Evolutionary conservation across 2,888 invertebrate species (phyloP), one percentile per base, ranked within the genome.

Genomic region (Macrosoma leucophasiata): DNA sequence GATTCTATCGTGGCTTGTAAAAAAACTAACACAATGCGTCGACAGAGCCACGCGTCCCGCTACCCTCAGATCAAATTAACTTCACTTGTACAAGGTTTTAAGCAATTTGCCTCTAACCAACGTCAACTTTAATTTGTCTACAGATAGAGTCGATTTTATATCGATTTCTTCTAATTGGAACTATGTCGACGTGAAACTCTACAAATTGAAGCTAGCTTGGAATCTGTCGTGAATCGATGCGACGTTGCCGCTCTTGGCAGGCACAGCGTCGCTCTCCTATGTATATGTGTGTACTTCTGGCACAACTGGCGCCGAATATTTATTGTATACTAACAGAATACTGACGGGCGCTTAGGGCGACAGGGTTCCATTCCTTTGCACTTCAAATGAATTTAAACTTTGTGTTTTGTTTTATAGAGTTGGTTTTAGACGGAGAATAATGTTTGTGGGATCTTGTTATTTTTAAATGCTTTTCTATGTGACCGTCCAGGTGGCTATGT

Each of bases 251-350:
- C 58, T 74, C 77, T 70, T 68, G 52, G 64, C 71, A 62, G 47
- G 67, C 58, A 62, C 75, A 63, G 64, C 75, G 71, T 63, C 60
- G 69, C 66, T 65, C 58, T 62, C 59, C 70, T 82, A 79, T 82
- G 77, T 82, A 79, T 82, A 78, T 73, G 78, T 79, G 78, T 81
- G 78, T 67, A 62, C 62, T 73, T 65, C 67, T 68, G 73, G 71
- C 74, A 79, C 82, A 81, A 84, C 82, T 82, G 82, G 78, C 84
- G 78, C 82, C 79, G 79, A 81, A 84, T 84, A 82, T 81, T 84
- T 82, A 82, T 82, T 82, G 82, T 82, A 81, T 82, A 82, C 79
- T 77, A 79, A 81, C 81, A 79, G 77, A 81, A 78, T 71, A 79
- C 79, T 75, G 73, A 65, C 72, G 61, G 55, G 44, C 53, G 66